Percentiles rank a stretch among this genome's conserved stretches.
Conservation (phyloP, 2,113 vertebrate genomes). For the Ciconia boyciana region DNA sequence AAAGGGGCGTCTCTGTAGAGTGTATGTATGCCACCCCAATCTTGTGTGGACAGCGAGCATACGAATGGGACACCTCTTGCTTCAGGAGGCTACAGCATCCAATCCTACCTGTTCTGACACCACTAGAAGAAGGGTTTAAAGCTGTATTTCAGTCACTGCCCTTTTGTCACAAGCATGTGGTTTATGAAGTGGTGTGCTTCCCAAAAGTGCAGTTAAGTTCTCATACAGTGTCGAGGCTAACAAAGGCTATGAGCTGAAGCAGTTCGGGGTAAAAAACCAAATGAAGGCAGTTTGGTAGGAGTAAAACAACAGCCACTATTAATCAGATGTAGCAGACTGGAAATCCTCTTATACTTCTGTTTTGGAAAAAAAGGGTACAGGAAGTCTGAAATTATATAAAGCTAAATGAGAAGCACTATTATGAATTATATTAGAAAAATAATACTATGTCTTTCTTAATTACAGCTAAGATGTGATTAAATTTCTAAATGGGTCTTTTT, state of each 20-base stretch:
- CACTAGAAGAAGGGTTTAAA: neutral
- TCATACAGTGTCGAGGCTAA: too few relatives aligned
- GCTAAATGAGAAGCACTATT: neutral
- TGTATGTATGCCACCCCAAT: rapidly evolving
- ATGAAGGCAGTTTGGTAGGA: neutral
- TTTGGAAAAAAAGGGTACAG: neutral
- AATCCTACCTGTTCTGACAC: too few relatives aligned
- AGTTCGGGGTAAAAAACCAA: neutral
- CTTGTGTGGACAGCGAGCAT: rapidly evolving
- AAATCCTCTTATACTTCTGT: neutral
- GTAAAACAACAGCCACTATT: neutral
- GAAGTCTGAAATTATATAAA: neutral
- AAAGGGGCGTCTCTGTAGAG: too few relatives aligned
- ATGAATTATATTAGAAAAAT: neutral
- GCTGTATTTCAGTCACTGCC: neutral
- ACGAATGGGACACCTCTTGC: too few relatives aligned
- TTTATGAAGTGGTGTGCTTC: neutral
- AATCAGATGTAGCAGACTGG: neutral
- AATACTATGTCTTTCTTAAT: neutral
- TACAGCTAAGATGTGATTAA: neutral
- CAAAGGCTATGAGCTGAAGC: neutral
- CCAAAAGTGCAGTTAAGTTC: neutral
- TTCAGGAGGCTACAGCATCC: neutral
- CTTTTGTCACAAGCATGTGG: neutral
- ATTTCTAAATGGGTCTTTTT: neutral